Evolutionary conservation across 2,888 invertebrate species (phyloP).

Genomic region (Macaria notata): DNA sequence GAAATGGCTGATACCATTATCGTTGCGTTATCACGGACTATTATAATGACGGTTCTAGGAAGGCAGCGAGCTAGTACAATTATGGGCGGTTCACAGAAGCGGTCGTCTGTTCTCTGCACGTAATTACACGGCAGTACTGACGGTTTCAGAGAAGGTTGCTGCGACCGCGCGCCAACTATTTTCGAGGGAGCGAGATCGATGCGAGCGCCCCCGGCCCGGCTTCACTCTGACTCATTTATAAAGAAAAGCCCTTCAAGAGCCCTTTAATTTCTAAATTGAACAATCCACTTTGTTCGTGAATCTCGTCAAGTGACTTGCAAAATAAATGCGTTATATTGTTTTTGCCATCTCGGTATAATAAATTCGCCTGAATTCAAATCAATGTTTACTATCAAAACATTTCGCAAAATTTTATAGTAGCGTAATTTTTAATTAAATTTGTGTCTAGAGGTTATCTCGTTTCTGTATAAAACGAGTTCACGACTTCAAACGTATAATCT

Average conservation of each 20-base stretch:
- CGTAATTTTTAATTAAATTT: constrained; percentile 22
- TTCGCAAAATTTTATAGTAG: constrained; percentile 8
- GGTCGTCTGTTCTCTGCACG: constrained; percentile 45
- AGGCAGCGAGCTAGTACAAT: constrained; percentile 60
- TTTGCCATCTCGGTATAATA: background rate
- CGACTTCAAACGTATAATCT: constrained; percentile 15
- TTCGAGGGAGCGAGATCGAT: constrained; percentile 16
- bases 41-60: constrained; percentile 63
- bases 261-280: constrained; percentile 6
- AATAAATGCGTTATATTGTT: constrained; percentile 5
- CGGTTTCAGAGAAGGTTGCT: constrained; percentile 34
- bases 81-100: constrained; percentile 68
- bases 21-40: constrained; percentile 62
- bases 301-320: constrained; percentile 10
- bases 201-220: constrained; percentile 1
- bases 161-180: constrained; percentile 29
- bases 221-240: constrained; percentile 5
- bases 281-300: background rate
- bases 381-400: background rate
- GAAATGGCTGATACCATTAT: constrained; percentile 62
- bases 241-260: background rate
- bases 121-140: constrained; percentile 50
- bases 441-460: constrained; percentile 25
- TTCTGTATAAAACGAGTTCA: constrained; percentile 29
- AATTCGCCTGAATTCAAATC: constrained; percentile 3